Evolutionary conservation across 2,797 vertebrate genomes (phyloP).

Genomic region (Atherinosoma microstoma): DNA sequence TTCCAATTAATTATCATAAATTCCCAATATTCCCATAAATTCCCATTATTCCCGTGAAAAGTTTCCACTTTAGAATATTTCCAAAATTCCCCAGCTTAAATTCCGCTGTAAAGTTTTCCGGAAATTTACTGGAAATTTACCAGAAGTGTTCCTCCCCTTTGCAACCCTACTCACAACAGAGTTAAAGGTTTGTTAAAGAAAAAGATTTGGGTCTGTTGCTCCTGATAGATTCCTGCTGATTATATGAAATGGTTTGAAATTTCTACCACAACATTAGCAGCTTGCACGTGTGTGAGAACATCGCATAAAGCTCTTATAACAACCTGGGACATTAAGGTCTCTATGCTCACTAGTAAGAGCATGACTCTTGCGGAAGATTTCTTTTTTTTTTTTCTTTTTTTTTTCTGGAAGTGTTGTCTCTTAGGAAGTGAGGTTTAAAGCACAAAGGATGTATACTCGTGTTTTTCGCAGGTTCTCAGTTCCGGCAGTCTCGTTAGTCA

Average conservation of each 20-base stretch:
- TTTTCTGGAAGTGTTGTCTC: not conserved
- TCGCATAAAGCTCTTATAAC: constrained; percentile 9
- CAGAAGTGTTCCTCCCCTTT: too few relatives aligned
- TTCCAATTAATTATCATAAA: too few relatives aligned
- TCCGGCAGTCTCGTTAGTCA: constrained; percentile 44
- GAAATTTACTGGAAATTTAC: too few relatives aligned
- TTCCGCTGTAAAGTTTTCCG: too few relatives aligned
- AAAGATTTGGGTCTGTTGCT: constrained; percentile 3
- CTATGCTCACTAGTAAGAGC: not conserved
- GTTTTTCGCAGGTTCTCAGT: constrained; percentile 30
- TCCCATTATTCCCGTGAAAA: too few relatives aligned
- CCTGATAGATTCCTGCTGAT: constrained; percentile 18
- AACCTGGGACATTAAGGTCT: not conserved
- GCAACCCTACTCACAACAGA: not conserved
- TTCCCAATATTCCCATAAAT: too few relatives aligned
- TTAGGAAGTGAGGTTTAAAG: constrained; percentile 39
- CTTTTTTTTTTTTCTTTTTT: not conserved
- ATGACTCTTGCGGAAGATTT: constrained; percentile 8
- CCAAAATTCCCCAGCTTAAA: too few relatives aligned
- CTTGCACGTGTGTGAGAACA: constrained; percentile 4
- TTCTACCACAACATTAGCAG: not conserved
- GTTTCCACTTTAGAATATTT: too few relatives aligned
- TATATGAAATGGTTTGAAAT: constrained; percentile 1
- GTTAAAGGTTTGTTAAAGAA: constrained; percentile 6
- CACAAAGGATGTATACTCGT: constrained; percentile 37